Base-by-base conservation (phyloP, 2,888 invertebrate species). In the Mellilla xanthometata region DNA sequence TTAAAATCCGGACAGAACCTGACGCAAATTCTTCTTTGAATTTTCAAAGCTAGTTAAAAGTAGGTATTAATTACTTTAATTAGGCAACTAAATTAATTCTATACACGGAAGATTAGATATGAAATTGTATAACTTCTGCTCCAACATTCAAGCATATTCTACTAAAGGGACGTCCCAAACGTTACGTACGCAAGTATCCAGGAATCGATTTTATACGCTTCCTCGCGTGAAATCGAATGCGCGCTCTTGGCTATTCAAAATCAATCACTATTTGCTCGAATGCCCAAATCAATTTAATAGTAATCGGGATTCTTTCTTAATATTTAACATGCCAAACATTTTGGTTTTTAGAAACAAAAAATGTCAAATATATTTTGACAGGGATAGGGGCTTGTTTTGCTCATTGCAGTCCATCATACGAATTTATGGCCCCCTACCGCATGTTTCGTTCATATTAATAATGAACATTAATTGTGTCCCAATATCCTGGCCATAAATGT, bases 401-500 rank as follows among this genome's bases (percentile, higher is more conserved):
- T 68, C 58, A 64, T 59, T 57, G 67, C 68, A 72, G 66, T 76
- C 62, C 56, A 76, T 81, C 78, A 76, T 70, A 52, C 50, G 49
- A 83, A 87, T 87, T 88, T 88, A 89, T 81, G 71, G 63, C 66
- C 68, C 66, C 76, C 73, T 68, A 72, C 68, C 66, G 72, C 60
- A 62, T 65, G 78, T 80, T 81, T 84, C 81, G 82, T 78, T 62
- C 65, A 75, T 85, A 87, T 87, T 85, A 88, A 87, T 85, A 19
- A 86, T 87, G 77, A 74, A 86, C 86, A 83, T 87, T 86, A 86
- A 86, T 84, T 70, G 76, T 76, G 77, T 84, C 81, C 86, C 87
- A 84, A 87, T 87, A 86, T 86, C 83, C 85, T 85, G 80, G 61
- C 79, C 74, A 79, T 88, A 82, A 87, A 88, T 81, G 88, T 87